Conservation (phyloP, 2,113 vertebrate genomes). For the Peromyscus polionotus region DNA sequence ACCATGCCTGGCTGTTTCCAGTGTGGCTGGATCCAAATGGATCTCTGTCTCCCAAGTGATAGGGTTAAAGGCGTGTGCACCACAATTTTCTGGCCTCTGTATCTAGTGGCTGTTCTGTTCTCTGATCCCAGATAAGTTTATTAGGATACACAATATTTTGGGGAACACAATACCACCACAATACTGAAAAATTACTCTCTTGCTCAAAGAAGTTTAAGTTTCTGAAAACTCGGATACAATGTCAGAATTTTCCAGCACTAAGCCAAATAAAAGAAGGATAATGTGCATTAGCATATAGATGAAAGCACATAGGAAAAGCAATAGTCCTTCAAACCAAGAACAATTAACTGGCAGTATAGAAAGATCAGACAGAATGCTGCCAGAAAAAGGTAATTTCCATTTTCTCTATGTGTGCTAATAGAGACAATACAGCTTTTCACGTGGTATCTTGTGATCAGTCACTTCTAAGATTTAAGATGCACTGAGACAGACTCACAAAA, state of each 20-base stretch:
- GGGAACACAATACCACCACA: too few relatives aligned
- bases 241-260: neutral
- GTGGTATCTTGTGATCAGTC: neutral
- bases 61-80: too few relatives aligned
- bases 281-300: neutral
- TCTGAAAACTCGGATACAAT: neutral
- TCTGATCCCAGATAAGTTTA: too few relatives aligned
- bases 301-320: neutral
- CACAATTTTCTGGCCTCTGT: too few relatives aligned
- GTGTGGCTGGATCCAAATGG: too few relatives aligned
- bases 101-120: too few relatives aligned
- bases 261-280: neutral
- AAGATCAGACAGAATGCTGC: neutral
- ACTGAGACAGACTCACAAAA: neutral
- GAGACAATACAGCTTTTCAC: neutral
- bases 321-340: constrained; percentile 13
- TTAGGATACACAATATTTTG: too few relatives aligned
- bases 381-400: neutral
- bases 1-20: too few relatives aligned
- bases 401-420: neutral
- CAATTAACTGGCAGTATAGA: neutral
- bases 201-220: neutral
- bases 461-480: neutral
- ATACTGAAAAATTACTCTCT: neutral
- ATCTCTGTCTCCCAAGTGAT: too few relatives aligned